phyloP scores from a whole-genome alignment of 92 coral and sea anemone genomes.

The Zoanthus gigantus region DNA sequence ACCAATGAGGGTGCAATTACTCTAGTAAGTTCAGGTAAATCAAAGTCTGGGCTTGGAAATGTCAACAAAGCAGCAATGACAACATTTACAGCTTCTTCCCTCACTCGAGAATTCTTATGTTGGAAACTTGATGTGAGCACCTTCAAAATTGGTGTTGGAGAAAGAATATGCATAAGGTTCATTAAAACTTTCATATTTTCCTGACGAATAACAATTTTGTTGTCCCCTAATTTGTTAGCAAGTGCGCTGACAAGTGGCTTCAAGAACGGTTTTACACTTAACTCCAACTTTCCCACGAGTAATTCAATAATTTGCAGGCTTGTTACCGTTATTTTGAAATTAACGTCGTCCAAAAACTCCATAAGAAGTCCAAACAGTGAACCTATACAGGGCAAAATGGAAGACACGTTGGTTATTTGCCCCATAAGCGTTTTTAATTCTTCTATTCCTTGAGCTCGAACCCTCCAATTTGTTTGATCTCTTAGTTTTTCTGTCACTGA shows the following conservation, averaged over 20 bases:
- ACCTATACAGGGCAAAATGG: conserved; percentile 83
- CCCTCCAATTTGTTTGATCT: conserved; percentile 95
- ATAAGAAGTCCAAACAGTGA: conserved; percentile 83
- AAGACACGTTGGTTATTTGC: conserved; percentile 72
- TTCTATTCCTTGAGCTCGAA: conserved; percentile 93
- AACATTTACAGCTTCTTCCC: conserved; percentile 97
- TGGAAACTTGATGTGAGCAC: conserved; percentile 86
- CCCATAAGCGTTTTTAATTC: conserved; percentile 89
- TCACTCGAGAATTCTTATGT: conserved; percentile 95
- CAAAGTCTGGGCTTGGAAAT: conserved; percentile 97
- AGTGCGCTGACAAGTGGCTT: conserved; percentile 82
- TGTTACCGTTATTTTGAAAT: conserved; percentile 92
- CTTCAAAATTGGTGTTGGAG: conserved; percentile 82
- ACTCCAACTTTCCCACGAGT: conserved; percentile 84
- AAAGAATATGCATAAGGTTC: conserved; percentile 97
- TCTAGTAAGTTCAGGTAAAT: conserved; percentile 86
- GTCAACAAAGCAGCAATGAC: conserved; percentile 93
- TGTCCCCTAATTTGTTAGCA: conserved; percentile 92
- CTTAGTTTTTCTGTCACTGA: conserved; percentile 79
- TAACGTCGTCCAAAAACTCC: conserved; percentile 89
- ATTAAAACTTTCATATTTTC: conserved; percentile 98
- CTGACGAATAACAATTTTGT: conserved; percentile 96
- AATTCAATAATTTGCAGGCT: conserved; percentile 93
- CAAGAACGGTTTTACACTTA: conserved; percentile 77
- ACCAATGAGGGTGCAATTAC: conserved; percentile 93